These are phyloP conservation scores for Orchestia grillus DNA, from an alignment of 1,140 invertebrate species.

Conservation along the genomic window DNA sequence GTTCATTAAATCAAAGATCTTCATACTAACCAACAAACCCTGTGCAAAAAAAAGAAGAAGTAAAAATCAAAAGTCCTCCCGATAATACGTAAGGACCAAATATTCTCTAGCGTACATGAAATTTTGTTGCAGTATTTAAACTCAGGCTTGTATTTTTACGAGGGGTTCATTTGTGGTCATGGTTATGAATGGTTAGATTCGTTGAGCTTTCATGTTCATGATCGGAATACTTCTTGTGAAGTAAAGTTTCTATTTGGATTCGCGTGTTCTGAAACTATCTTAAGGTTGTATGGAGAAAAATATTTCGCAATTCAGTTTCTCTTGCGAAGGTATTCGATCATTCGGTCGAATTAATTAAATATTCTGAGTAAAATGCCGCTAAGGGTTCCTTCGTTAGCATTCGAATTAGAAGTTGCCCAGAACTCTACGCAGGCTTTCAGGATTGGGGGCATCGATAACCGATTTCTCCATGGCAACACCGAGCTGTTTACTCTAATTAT, in stretches of 20 bases:
- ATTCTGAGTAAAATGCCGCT: not conserved
- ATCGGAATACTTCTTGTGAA: not conserved
- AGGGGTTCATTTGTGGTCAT: not conserved
- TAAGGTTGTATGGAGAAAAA: not conserved
- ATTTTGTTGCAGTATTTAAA: not conserved
- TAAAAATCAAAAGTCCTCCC: not conserved
- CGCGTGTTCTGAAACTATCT: not conserved
- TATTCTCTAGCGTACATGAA: not conserved
- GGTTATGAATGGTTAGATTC: not conserved
- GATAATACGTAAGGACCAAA: not conserved
- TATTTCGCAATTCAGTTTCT: not conserved
- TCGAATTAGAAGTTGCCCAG: not conserved
- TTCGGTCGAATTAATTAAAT: not conserved
- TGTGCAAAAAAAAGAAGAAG: no score
- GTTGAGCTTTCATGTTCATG: not conserved
- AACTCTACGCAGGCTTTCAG: not conserved
- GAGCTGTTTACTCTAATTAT: not conserved
- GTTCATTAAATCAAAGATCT: no score
- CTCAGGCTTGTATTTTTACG: not conserved
- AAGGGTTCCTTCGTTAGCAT: not conserved
- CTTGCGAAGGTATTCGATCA: not conserved
- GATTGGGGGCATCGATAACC: not conserved
- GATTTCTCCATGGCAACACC: not conserved
- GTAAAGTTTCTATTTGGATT: not conserved
- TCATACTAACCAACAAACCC: no score